Evolutionary conservation across 2,113 vertebrate species (phyloP).

Genomic region (Octodon degus): DNA sequence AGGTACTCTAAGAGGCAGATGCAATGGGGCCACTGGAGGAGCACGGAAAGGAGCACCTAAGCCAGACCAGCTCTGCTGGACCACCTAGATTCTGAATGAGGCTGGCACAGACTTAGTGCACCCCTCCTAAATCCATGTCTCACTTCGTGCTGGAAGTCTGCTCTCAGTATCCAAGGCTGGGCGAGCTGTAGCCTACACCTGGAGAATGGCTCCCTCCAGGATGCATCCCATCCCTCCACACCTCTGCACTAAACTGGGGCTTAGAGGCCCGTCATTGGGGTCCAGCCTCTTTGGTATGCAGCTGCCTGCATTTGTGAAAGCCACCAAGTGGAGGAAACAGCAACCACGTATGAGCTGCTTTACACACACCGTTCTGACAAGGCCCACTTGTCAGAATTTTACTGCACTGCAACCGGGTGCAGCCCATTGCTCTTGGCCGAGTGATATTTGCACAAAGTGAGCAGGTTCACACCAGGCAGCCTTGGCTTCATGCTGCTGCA

Average conservation of each 20-base stretch:
- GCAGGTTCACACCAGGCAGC: conserved; percentile 13
- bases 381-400: neutral
- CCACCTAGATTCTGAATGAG: neutral
- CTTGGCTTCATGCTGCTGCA: neutral
- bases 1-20: neutral
- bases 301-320: neutral
- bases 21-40: neutral
- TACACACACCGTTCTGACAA: neutral
- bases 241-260: neutral
- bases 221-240: neutral
- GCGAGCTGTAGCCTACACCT: neutral
- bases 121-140: neutral
- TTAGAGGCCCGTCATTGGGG: neutral
- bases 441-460: conserved; percentile 59
- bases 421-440: conserved; percentile 6
- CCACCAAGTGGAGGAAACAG: neutral
- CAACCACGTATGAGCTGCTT: neutral
- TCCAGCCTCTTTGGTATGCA: neutral
- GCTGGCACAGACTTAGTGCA: neutral
- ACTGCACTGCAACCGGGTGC: neutral
- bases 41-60: neutral
- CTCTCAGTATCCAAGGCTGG: neutral
- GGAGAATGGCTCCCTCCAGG: neutral
- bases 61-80: neutral
- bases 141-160: neutral